These are phyloP conservation scores for Melanerpes aurifrons DNA, from an alignment of 2,113 vertebrate genomes.

Conservation along the genomic window DNA sequence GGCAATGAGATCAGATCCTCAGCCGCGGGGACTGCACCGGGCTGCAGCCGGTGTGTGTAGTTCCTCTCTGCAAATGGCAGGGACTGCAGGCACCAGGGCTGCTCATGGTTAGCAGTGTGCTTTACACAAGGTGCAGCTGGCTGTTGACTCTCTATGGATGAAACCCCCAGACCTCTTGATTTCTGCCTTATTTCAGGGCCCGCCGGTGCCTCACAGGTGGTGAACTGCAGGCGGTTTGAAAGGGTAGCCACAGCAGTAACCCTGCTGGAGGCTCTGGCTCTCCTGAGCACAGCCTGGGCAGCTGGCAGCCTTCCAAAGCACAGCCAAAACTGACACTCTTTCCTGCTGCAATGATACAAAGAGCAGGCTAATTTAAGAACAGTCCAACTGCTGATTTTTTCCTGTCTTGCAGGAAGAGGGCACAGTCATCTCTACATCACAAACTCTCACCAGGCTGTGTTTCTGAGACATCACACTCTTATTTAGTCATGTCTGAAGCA, in stretches of 20 bases:
- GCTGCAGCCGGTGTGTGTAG: not conserved
- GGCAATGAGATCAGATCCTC: conserved; percentile 29
- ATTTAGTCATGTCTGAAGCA: not conserved
- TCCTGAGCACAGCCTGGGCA: not conserved
- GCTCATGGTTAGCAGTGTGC: not conserved
- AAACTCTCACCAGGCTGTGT: not conserved
- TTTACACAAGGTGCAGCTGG: not conserved
- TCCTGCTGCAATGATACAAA: not conserved
- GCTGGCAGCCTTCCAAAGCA: not conserved
- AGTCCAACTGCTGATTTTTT: not conserved
- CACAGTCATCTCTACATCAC: not conserved
- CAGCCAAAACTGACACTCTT: not conserved
- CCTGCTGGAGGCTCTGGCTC: conserved; percentile 22
- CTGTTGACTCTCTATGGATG: fast-evolving
- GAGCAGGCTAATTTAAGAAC: not conserved
- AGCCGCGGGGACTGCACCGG: not conserved
- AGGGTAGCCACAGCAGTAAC: not conserved
- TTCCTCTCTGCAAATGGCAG: not conserved
- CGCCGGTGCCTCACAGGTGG: fast-evolving
- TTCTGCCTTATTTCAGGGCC: not conserved
- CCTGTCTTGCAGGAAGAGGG: not conserved
- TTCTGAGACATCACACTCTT: not conserved
- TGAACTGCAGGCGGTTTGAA: not conserved
- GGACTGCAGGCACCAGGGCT: not conserved
- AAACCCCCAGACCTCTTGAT: not conserved